Conservation (phyloP, 2,113 vertebrate genomes). For the Amblyornis subalaris region DNA sequence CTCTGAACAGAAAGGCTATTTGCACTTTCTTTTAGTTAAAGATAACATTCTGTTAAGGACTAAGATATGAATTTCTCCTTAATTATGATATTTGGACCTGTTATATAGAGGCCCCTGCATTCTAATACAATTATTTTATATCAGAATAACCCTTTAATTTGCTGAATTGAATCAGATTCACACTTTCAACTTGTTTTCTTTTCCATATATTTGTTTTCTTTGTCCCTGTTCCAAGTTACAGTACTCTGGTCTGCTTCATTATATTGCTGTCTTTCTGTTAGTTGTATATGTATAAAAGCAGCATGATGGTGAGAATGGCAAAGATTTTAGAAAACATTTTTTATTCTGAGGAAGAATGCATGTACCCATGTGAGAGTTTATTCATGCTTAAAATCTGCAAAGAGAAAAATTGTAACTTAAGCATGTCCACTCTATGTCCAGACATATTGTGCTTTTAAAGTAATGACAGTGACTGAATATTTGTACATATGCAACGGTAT, state of each 20-base stretch:
- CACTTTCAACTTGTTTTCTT: not conserved
- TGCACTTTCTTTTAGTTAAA: not conserved
- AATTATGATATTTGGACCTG: not conserved
- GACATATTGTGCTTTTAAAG: not conserved
- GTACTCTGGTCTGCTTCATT: not conserved
- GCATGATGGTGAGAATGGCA: not conserved
- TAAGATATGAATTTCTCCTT: not conserved
- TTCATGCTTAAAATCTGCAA: not conserved
- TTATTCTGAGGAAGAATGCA: not conserved
- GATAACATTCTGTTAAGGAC: not conserved
- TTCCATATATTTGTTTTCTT: not conserved
- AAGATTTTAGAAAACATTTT: not conserved
- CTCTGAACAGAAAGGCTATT: fast-evolving
- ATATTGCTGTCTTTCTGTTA: not conserved
- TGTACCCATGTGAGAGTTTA: not conserved
- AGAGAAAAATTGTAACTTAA: not conserved
- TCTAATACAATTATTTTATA: not conserved
- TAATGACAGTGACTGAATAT: not conserved
- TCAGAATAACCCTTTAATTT: not conserved
- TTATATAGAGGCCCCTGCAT: fast-evolving
- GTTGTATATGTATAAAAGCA: not conserved
- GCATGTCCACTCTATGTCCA: not conserved
- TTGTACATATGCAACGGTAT: not conserved
- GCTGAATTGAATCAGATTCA: not conserved
- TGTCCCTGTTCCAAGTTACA: not conserved